phyloP scores from a whole-genome alignment of 1,140 invertebrate species.

The Andricus grossulariae region DNA sequence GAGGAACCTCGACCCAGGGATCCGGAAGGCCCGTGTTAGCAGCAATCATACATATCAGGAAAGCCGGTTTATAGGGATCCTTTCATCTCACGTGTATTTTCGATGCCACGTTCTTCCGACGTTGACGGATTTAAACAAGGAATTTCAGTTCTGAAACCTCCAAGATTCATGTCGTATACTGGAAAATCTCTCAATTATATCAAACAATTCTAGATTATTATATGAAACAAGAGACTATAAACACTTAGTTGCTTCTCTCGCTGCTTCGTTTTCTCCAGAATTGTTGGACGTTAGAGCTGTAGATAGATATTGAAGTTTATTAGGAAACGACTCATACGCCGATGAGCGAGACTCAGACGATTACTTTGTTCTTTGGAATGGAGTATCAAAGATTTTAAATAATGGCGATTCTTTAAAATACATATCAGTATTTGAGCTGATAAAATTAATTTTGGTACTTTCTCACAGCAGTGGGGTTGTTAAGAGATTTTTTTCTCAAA shows the following conservation, averaged over 20 bases:
- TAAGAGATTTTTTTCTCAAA: no score
- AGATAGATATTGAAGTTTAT: slow-evolving; percentile 32
- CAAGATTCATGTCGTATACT: slow-evolving; percentile 6
- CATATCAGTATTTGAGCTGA: no score
- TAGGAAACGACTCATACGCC: neutral
- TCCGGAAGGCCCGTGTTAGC: no score
- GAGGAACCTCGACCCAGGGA: no score
- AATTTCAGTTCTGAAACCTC: slow-evolving; percentile 24
- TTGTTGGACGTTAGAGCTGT: slow-evolving; percentile 37
- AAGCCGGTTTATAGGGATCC: no score
- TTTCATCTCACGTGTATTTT: no score
- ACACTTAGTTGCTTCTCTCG: slow-evolving; percentile 30
- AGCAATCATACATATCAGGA: no score
- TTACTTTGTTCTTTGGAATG: no score
- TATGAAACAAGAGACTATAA: no score
- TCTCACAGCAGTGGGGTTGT: no score
- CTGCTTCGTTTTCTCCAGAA: slow-evolving; percentile 34
- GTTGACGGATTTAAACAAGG: slow-evolving; percentile 29
- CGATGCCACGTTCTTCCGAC: slow-evolving; percentile 19
- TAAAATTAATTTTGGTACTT: slow-evolving; percentile 45
- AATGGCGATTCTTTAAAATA: no score
- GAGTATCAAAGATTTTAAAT: slow-evolving; percentile 43
- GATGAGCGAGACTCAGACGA: neutral
- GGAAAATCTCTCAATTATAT: neutral
- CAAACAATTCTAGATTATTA: no score